Evolutionary conservation across 2,113 vertebrate genomes (phyloP).

Genomic region (Craseonycteris thonglongyai): DNA sequence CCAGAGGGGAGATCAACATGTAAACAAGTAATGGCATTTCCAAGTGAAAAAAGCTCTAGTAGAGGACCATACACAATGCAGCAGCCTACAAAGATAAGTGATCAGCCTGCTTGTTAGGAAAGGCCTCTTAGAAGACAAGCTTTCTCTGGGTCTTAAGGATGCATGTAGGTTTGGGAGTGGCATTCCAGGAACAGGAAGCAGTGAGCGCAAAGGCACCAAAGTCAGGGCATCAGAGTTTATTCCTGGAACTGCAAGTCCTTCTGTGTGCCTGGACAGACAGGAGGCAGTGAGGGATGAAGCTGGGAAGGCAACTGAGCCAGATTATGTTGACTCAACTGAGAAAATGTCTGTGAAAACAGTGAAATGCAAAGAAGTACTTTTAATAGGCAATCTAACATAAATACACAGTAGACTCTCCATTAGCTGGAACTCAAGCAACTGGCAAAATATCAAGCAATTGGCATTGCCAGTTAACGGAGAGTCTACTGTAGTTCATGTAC

Average conservation of each 20-base stretch:
- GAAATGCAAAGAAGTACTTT: background rate
- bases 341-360: background rate
- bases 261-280: no score
- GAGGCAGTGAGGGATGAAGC: accelerated
- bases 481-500: background rate
- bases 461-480: no score
- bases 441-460: no score
- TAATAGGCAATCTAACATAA: background rate
- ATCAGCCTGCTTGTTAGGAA: background rate
- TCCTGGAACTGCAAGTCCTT: background rate
- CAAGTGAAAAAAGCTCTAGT: background rate
- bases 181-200: background rate
- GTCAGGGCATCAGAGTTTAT: background rate
- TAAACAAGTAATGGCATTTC: background rate
- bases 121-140: background rate
- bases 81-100: accelerated
- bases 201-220: background rate
- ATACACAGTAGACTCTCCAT: no score
- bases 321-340: background rate
- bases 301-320: background rate
- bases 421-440: no score
- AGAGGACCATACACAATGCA: background rate
- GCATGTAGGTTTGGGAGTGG: background rate
- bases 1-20: background rate
- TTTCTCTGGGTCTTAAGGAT: background rate